Base-by-base conservation (phyloP, 37 sponge, comb jelly and placozoan genomes). In the Tethya wilhelma region DNA sequence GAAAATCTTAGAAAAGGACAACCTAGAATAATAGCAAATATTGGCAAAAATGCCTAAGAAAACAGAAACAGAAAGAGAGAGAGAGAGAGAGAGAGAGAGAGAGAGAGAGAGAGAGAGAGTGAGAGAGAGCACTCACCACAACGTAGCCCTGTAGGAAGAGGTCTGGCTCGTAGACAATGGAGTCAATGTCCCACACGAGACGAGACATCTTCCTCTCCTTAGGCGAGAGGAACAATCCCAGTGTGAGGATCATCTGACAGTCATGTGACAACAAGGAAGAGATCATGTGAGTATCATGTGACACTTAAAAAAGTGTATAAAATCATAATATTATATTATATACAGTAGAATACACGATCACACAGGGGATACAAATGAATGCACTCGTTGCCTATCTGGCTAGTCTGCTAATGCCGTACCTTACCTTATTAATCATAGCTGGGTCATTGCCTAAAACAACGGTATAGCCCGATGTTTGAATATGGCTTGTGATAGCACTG, bases 161-260 rank as follows among this genome's bases (percentile, higher is more conserved):
- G 25, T 88, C 72, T 40, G 89, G 86, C 42, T 84, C 84, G 59
- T 92, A 92, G 25, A 36, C 41, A 0, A 7, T 30, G 19, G 55
- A 42, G 37, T 79, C 69, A 25, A 22, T 38, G 7, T 42, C 29
- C n/a, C 17, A 19, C 25, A 75, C 64, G 2, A 77, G 30, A 31
- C 84, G 82, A 2, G 92, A 88, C 65, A 84, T 76, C 57, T 82
- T 87, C 31, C 83, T 33, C 55, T 94, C 95, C 37, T 86, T 77
- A 17, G 71, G 55, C 22, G 89, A 69, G 25, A 91, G 84, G 46
- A 94, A 88, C 49, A 94, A 63, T 12, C 77, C 95, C 58, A 94
- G 69, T 44, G 92, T 91, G 38, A 46, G 38, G 43, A 94, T 81
- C 91, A 89, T 89, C 93, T 93, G 56, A 74, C 72, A 44, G 33